Evolutionary conservation across 2,888 invertebrate genomes (phyloP), one percentile per base, ranked within the genome.

Genomic region (Pardosa pseudoannulata): DNA sequence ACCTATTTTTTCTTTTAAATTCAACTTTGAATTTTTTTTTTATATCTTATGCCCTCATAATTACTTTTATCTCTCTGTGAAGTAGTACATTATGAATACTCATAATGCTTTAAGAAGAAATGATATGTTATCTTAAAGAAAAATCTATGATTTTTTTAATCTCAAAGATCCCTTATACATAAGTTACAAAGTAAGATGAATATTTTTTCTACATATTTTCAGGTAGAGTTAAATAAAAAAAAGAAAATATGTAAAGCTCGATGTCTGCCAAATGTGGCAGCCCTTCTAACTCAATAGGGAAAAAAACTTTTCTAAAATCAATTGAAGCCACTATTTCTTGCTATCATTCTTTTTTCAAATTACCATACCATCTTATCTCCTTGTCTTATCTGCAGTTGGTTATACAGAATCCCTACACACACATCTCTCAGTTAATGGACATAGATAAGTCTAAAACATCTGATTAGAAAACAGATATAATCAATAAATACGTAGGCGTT

Each of bases 401-500:
- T 74, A 27, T 50, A 75, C 81, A 67, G 56, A 71, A 72, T 36
- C 71, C 32, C 7, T 16, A 56, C 50, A 67, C 46, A 46, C 46
- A 50, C 78, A 65, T 76, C 32, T 72, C 29, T 76, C 71, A 62
- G 41, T 71, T 73, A 83, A 83, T 83, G 83, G 67, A 78, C 73
- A 68, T 13, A 78, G 83, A 83, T 83, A 83, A 78, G 72, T 83
- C 78, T 41, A 19, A 56, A 23, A 78, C 72, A 83, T 83, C 83
- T 83, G 83, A 83, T 83, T 83, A 83, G 73, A 83, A 83, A 83
- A 83, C 67, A 83, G 83, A 83, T 83, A 78, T 72, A 83, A 83
- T 83, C 83, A 78, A 83, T 83, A 83, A 78, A 73, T 78, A 73
- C 27, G 78, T 65, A 78, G 36, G 73, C 67, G 65, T 39, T 67